These are phyloP conservation scores for Phragmatobia fuliginosa DNA, from an alignment of 2,888 invertebrate genomes.

Conservation along the genomic window DNA sequence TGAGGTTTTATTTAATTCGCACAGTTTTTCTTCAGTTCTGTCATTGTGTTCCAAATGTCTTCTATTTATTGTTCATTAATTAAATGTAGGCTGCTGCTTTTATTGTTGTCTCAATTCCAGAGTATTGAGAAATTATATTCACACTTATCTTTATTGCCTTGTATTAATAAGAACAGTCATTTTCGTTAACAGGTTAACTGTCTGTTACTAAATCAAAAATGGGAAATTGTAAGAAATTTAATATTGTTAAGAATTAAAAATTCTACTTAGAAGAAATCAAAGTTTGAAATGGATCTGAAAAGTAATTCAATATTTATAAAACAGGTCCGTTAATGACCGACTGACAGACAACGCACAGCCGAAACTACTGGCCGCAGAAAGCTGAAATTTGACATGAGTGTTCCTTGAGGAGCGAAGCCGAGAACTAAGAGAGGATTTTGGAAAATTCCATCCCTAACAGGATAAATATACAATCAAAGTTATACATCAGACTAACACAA, in stretches of 20 bases:
- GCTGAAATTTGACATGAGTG: too few relatives aligned
- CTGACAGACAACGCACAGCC: too few relatives aligned
- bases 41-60: slow-evolving; percentile 11
- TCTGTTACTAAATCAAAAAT: neutral
- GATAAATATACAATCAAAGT: too few relatives aligned
- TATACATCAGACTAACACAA: too few relatives aligned
- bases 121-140: neutral
- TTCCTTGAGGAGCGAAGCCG: too few relatives aligned
- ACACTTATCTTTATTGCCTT: neutral
- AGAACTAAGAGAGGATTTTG: too few relatives aligned
- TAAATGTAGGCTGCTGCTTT: neutral
- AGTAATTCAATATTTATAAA: neutral
- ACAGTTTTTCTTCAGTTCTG: slow-evolving; percentile 69
- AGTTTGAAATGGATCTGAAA: neutral
- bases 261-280: neutral
- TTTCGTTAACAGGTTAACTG: neutral
- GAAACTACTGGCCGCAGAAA: too few relatives aligned
- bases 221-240: neutral
- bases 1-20: slow-evolving; percentile 75
- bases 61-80: slow-evolving; percentile 5
- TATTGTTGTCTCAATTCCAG: neutral
- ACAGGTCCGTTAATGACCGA: too few relatives aligned
- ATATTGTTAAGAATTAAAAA: too few relatives aligned
- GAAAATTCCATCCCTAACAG: too few relatives aligned
- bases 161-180: neutral